Evolutionary conservation across 1,140 invertebrate genomes (phyloP).

Genomic region (Aphis gossypii): DNA sequence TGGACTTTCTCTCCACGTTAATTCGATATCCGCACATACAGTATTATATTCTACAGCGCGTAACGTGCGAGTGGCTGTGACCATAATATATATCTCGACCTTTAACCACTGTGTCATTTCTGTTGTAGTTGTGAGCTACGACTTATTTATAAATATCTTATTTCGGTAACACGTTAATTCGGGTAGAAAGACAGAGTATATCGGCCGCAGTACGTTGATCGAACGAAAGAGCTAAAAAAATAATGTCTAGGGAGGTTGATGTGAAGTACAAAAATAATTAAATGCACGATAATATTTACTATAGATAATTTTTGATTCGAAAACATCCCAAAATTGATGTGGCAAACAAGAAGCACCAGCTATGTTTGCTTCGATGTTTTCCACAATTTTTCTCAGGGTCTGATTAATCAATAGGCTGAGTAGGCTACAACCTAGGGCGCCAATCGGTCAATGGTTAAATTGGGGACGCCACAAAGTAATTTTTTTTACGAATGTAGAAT

Average conservation of each 20-base stretch:
- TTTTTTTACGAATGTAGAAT: too few relatives aligned
- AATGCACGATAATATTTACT: too few relatives aligned
- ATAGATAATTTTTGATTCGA: too few relatives aligned
- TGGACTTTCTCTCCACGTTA: background rate
- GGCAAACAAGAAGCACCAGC: too few relatives aligned
- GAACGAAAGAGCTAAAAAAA: background rate
- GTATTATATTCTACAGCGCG: background rate
- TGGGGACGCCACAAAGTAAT: too few relatives aligned
- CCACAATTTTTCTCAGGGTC: too few relatives aligned
- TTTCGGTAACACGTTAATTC: background rate
- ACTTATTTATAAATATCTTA: background rate
- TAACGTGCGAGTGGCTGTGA: background rate
- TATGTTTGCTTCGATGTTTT: too few relatives aligned
- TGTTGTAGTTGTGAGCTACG: background rate
- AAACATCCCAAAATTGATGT: too few relatives aligned
- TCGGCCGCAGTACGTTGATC: background rate
- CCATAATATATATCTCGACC: background rate
- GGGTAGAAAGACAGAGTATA: background rate
- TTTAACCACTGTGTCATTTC: background rate
- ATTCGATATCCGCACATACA: background rate
- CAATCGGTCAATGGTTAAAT: too few relatives aligned
- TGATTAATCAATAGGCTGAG: too few relatives aligned
- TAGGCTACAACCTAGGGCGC: too few relatives aligned
- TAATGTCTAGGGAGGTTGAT: background rate
- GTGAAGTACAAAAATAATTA: too few relatives aligned